phyloP scores from a whole-genome alignment of 2,113 vertebrate genomes.

The Geococcyx californianus region DNA sequence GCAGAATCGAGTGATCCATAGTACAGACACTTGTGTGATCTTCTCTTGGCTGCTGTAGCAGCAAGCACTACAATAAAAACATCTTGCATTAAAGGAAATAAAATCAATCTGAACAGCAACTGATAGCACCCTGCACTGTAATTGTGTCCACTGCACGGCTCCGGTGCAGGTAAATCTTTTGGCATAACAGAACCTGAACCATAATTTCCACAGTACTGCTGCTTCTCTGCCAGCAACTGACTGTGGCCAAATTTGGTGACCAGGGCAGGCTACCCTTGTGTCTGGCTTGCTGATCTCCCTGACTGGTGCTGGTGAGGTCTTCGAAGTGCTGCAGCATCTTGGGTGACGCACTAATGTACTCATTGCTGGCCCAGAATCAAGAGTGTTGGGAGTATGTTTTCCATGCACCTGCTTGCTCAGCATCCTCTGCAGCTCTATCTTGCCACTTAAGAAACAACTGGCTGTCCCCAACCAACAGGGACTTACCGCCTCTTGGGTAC shows the following conservation, averaged over 20 bases:
- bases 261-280: not conserved
- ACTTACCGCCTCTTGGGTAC: rapidly evolving
- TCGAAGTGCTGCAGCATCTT: not conserved
- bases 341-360: not conserved
- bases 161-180: rapidly evolving
- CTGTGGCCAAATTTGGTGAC: not conserved
- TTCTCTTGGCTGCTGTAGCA: not conserved
- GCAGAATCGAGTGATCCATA: not conserved
- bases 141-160: no score
- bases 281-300: not conserved
- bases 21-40: not conserved
- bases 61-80: not conserved
- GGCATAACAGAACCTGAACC: not conserved
- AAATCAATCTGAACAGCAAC: not conserved
- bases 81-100: not conserved
- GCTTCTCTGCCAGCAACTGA: not conserved
- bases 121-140: not conserved
- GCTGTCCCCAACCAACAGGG: not conserved
- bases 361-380: not conserved
- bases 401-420: rapidly evolving
- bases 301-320: not conserved
- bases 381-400: not conserved
- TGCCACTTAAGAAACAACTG: not conserved
- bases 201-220: not conserved
- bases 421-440: not conserved